Percentiles rank a stretch among this genome's conserved stretches.
phyloP scores from a whole-genome alignment of 2,797 vertebrate species.

The Mormyrus hasselquistii region DNA sequence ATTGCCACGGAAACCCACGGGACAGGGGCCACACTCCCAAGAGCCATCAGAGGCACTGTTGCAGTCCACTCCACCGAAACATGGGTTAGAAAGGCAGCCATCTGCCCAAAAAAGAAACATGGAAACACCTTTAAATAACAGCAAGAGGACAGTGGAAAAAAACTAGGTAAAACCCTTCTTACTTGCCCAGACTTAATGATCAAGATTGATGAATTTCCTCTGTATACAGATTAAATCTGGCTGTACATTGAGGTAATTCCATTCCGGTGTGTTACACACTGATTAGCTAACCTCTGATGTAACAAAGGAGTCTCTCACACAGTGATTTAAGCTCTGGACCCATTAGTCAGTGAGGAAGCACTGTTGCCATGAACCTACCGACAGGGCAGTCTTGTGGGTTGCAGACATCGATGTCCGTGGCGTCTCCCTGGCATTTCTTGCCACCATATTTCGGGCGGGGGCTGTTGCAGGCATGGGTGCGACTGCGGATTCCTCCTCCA shows the following conservation, averaged over 20 bases:
- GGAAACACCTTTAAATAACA: background rate
- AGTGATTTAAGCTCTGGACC: background rate
- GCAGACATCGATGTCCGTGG: conserved; percentile 74
- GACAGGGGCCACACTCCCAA: conserved; percentile 91
- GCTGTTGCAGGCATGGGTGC: conserved; percentile 82
- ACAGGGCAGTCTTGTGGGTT: conserved; percentile 80
- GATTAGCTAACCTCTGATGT: background rate
- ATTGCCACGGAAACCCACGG: conserved; percentile 84
- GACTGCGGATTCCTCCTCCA: conserved; percentile 77
- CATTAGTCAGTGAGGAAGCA: background rate
- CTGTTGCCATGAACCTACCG: conserved; percentile 59
- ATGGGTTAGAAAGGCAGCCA: conserved; percentile 92
- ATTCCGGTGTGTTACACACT: background rate
- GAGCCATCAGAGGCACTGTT: conserved; percentile 88
- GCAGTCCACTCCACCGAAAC: conserved; percentile 86
- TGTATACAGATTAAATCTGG: background rate
- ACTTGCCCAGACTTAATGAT: background rate
- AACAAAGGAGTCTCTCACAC: background rate
- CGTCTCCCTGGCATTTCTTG: conserved; percentile 75
- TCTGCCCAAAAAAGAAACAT: conserved; percentile 58
- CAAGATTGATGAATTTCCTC: background rate
- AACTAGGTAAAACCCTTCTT: background rate
- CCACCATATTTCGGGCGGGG: conserved; percentile 81
- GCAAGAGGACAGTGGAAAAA: background rate
- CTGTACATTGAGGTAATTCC: background rate